These are phyloP conservation scores for Digitonthophagus gazella DNA, from an alignment of 2,888 invertebrate genomes.

Conservation along the genomic window DNA sequence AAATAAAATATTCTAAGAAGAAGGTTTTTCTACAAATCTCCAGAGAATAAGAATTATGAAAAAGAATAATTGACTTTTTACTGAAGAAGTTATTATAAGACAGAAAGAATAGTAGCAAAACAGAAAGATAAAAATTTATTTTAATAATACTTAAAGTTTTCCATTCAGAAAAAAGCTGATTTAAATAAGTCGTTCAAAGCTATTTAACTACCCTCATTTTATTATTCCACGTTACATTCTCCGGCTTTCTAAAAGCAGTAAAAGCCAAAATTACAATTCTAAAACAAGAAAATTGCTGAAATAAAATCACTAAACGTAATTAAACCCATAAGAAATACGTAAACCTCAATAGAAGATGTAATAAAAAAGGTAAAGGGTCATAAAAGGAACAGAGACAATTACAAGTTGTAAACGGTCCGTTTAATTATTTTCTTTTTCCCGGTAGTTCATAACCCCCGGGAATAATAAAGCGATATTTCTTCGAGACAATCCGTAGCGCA, in stretches of 20 bases:
- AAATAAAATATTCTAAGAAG: too few species aligned
- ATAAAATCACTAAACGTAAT: background rate
- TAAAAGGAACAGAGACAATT: constrained; percentile 4
- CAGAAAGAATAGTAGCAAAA: too few species aligned
- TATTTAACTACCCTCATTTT: too few species aligned
- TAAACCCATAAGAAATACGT: background rate
- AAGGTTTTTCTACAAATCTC: too few species aligned
- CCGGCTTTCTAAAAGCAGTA: background rate
- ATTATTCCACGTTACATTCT: background rate
- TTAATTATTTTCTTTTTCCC: constrained; percentile 19
- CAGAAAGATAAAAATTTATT: too few species aligned
- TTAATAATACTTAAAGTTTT: too few species aligned
- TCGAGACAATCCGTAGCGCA: constrained; percentile 18
- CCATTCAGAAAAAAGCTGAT: too few species aligned
- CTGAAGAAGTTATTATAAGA: too few species aligned
- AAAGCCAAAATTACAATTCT: background rate
- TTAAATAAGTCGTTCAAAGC: too few species aligned
- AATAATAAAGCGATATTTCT: constrained; percentile 28
- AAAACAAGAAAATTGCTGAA: too few species aligned
- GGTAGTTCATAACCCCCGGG: constrained; percentile 18
- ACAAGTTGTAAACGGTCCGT: constrained; percentile 14
- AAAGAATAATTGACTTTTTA: too few species aligned
- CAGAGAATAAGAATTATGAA: too few species aligned
- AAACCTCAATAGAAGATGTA: background rate
- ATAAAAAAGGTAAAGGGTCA: background rate